Evolutionary conservation across 2,888 invertebrate genomes (phyloP).

Genomic region (Yponomeuta malinellus): DNA sequence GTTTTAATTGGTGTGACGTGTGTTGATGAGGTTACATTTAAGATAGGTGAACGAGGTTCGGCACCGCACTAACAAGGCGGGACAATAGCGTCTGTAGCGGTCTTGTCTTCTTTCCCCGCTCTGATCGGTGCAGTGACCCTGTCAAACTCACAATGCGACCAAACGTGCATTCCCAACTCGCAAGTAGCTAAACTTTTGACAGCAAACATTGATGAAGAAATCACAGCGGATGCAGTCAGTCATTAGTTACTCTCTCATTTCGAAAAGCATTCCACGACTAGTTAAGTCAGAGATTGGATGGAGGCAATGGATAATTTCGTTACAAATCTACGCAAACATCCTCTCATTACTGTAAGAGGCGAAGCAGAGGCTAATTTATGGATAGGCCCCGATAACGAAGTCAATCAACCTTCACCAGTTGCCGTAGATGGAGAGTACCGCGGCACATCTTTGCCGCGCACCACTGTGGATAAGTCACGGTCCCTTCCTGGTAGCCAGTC

Average conservation of each 20-base stretch:
- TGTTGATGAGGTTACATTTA: neutral
- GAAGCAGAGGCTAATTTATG: constrained; percentile 35
- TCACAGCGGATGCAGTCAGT: constrained; percentile 8
- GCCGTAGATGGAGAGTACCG: constrained; percentile 44
- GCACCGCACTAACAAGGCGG: constrained; percentile 43
- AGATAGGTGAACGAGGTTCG: neutral
- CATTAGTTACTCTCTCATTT: constrained; percentile 12
- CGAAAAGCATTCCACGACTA: constrained; percentile 3
- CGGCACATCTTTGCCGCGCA: constrained; percentile 50
- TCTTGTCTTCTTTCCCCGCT: constrained; percentile 35
- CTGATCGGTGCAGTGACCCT: constrained; percentile 19
- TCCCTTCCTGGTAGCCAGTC: constrained; percentile 58
- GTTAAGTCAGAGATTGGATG: neutral
- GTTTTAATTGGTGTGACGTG: neutral
- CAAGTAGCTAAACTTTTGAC: constrained; percentile 12
- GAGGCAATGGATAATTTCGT: constrained; percentile 5
- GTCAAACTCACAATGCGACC: constrained; percentile 4
- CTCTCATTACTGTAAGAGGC: constrained; percentile 12
- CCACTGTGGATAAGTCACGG: constrained; percentile 58
- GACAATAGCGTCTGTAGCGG: constrained; percentile 39
- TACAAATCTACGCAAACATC: constrained; percentile 11
- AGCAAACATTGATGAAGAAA: constrained; percentile 9
- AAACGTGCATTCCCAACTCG: constrained; percentile 1
- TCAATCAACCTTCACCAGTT: constrained; percentile 52
- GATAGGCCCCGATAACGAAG: constrained; percentile 49